These are phyloP conservation scores for Neodiprion virginianus DNA, from an alignment of 1,140 invertebrate species.

Conservation along the genomic window DNA sequence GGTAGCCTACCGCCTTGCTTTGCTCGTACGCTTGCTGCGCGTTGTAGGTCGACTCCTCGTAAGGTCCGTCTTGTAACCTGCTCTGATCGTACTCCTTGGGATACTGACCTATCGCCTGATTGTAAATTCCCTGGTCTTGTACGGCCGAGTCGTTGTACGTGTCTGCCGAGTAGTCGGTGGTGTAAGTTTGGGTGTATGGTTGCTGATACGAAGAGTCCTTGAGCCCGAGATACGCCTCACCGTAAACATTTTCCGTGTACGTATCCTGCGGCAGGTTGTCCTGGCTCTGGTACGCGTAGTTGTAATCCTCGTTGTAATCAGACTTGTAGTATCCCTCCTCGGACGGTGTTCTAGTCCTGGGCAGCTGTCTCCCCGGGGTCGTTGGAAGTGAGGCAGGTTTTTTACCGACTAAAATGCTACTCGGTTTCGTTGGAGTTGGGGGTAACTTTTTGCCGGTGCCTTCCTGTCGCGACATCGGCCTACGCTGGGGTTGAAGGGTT, in stretches of 20 bases:
- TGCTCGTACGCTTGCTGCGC: constrained; percentile 39
- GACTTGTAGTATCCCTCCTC: constrained; percentile 59
- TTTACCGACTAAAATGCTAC: constrained; percentile 44
- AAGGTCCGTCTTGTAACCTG: constrained; percentile 46
- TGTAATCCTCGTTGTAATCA: constrained; percentile 74
- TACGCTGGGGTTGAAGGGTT: constrained; percentile 47
- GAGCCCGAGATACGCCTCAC: constrained; percentile 16
- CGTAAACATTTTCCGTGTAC: constrained; percentile 46
- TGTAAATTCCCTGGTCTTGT: not conserved
- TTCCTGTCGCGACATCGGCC: constrained; percentile 47
- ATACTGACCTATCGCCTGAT: not conserved
- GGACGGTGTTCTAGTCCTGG: constrained; percentile 57
- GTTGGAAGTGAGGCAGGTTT: constrained; percentile 61
- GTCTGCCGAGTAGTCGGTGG: not conserved
- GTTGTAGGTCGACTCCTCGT: constrained; percentile 36
- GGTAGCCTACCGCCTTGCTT: constrained; percentile 42
- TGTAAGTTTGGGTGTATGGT: not conserved
- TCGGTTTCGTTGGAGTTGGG: constrained; percentile 58
- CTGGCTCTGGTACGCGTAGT: constrained; percentile 72
- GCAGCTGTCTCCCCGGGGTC: constrained; percentile 64
- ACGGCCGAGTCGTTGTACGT: not conserved
- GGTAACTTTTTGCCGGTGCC: constrained; percentile 56
- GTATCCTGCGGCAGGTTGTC: constrained; percentile 65
- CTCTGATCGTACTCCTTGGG: constrained; percentile 38
- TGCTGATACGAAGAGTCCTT: not conserved